Base-by-base conservation (phyloP, 2,797 vertebrate species). In the Mus caroli region DNA sequence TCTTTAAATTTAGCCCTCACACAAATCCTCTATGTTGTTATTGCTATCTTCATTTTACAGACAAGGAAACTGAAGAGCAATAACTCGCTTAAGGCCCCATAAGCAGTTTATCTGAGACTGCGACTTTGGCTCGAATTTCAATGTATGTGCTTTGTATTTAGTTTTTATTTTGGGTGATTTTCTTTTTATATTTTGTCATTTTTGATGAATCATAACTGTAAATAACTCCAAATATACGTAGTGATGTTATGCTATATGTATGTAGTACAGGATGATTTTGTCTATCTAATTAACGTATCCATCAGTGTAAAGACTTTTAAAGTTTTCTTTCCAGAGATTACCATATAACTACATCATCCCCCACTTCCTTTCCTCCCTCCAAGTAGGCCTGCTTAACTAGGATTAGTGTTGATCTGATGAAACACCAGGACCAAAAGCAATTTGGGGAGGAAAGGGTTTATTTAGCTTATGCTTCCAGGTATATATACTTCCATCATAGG, bases 111-210 rank as follows among this genome's bases (percentile, higher is more conserved):
- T 91, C 50, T 69, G 85, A 37, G n/a, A 82, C n/a, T 37, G 94
- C 67, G 54, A 37, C 92, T 88, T 95, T 96, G 64, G 22, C 31
- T 17, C 52, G 64, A 78, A 95, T 69, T 95, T 28, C 34, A 77
- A 14, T 80, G 71, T 34, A 71, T 31, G 31, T 73, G 40, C 24
- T n/a, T 54, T 93, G 52, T 92, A 22, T 43, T 79, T 78, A n/a
- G 37, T 94, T 52, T 40, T 54, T 43, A 28, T 77, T 90, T 77
- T 82, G 4, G 4, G 37, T 69, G 34, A 13, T 34, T 91, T 96
- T 88, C 28, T 73, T 75, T 64, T 88, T 56, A 54, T 56, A 28
- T 75, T 89, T 90, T 40, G 22, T 46, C 24, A 64, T 77, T 90
- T 91, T 90, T 91, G 15, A 91, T 4, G 78, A 86, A 73, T 93